phyloP scores from a whole-genome alignment of 2,888 invertebrate genomes.

The Ischnus inquisitorius region DNA sequence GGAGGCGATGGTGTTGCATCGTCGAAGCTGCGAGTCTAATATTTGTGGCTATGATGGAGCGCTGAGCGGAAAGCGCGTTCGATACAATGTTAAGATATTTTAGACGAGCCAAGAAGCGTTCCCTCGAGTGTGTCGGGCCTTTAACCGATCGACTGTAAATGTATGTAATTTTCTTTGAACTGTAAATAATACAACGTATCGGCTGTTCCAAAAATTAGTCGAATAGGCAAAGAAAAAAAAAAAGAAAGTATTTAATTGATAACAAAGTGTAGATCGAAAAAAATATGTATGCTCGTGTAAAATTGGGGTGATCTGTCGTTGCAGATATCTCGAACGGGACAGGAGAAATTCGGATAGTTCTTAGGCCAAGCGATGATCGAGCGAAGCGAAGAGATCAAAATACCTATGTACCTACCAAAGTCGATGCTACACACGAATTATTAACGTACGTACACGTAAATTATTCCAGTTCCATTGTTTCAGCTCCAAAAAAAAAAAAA shows the following conservation, averaged over 20 bases:
- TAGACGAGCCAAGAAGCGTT: background rate
- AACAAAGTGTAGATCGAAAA: background rate
- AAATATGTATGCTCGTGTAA: background rate
- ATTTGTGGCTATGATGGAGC: no score
- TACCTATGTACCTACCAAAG: conserved; percentile 23
- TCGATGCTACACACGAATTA: conserved; percentile 22
- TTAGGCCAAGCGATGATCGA: conserved; percentile 37
- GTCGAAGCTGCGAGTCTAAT: no score
- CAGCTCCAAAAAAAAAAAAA: background rate
- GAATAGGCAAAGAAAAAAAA: background rate
- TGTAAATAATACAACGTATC: conserved; percentile 14
- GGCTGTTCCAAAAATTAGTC: conserved; percentile 3
- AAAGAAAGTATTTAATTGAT: background rate
- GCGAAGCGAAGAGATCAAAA: conserved; percentile 18
- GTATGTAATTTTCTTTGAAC: conserved; percentile 4
- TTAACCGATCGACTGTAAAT: background rate
- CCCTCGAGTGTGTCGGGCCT: background rate
- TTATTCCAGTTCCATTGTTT: background rate
- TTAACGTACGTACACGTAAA: conserved; percentile 16
- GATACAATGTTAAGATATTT: background rate
- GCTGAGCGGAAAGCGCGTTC: no score
- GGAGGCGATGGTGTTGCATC: no score
- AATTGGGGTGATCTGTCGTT: conserved; percentile 47
- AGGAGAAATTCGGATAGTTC: conserved; percentile 68
- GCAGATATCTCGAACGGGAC: conserved; percentile 65